phyloP scores from a whole-genome alignment of 2,797 vertebrate species.

The Malurus leucopterus region DNA sequence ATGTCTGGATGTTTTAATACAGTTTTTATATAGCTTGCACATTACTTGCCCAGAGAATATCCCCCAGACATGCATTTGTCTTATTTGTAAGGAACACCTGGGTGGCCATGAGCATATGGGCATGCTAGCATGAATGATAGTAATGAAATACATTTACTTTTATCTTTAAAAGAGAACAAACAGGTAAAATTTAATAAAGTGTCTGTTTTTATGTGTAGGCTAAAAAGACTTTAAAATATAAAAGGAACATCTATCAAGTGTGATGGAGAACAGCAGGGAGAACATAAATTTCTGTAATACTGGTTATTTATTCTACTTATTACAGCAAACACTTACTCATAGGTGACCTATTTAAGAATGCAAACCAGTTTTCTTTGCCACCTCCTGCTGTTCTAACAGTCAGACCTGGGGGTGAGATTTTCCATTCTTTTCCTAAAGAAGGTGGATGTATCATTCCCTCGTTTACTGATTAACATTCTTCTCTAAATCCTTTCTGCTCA shows the following conservation, averaged over 20 bases:
- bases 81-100: slow-evolving; percentile 21
- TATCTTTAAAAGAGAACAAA: slow-evolving; percentile 42
- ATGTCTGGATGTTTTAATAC: neutral
- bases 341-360: slow-evolving; percentile 12
- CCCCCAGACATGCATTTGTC: neutral
- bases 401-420: neutral
- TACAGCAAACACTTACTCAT: neutral
- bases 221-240: slow-evolving; percentile 46
- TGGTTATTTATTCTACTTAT: slow-evolving; percentile 48
- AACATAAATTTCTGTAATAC: slow-evolving; percentile 26
- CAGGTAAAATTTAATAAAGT: slow-evolving; percentile 49
- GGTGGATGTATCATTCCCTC: neutral
- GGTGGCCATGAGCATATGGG: neutral
- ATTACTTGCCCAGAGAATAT: neutral
- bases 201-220: slow-evolving; percentile 8
- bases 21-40: neutral
- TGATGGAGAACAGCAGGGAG: slow-evolving; percentile 32
- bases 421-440: neutral
- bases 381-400: neutral
- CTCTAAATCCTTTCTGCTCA: neutral
- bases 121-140: slow-evolving; percentile 22
- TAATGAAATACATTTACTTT: slow-evolving; percentile 20
- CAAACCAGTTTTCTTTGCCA: neutral
- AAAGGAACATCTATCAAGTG: slow-evolving; percentile 32
- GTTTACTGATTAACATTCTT: neutral